These are phyloP conservation scores for Polietes domitor DNA, from an alignment of 2,888 invertebrate species.

Conservation along the genomic window DNA sequence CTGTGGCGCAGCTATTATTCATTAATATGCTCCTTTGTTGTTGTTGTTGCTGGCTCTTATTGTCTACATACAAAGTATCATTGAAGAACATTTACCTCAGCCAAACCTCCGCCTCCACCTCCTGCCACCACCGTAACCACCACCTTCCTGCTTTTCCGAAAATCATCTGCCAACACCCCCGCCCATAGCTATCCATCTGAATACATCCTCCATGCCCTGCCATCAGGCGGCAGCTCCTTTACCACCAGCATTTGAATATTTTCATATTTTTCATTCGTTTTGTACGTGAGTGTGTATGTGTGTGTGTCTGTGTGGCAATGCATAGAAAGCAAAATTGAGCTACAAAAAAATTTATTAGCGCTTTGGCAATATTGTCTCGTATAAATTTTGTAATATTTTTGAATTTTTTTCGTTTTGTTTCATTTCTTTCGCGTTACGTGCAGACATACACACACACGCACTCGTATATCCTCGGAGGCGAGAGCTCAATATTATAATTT, in stretches of 20 bases:
- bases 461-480: conserved; percentile 6
- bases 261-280: conserved; percentile 51
- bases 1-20: conserved; percentile 79
- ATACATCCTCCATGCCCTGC: not conserved
- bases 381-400: conserved; percentile 72
- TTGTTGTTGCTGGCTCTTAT: conserved; percentile 56
- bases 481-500: conserved; percentile 67
- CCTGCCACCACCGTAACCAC: not conserved
- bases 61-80: conserved; percentile 57
- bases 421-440: conserved; percentile 8
- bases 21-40: conserved; percentile 73
- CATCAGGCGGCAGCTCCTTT: not conserved
- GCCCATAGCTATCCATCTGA: not conserved
- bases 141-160: conserved; percentile 22
- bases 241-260: conserved; percentile 41
- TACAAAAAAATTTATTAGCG: conserved; percentile 75
- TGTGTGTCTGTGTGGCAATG: no score
- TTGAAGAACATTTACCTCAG: conserved; percentile 59
- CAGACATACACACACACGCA: not conserved
- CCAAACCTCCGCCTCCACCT: conserved; percentile 28
- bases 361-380: conserved; percentile 79
- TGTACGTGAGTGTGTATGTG: no score
- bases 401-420: conserved; percentile 67
- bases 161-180: conserved; percentile 46
- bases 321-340: conserved; percentile 30